Base-by-base conservation (phyloP, 2,113 vertebrate species). In the Eurystomus gularis region DNA sequence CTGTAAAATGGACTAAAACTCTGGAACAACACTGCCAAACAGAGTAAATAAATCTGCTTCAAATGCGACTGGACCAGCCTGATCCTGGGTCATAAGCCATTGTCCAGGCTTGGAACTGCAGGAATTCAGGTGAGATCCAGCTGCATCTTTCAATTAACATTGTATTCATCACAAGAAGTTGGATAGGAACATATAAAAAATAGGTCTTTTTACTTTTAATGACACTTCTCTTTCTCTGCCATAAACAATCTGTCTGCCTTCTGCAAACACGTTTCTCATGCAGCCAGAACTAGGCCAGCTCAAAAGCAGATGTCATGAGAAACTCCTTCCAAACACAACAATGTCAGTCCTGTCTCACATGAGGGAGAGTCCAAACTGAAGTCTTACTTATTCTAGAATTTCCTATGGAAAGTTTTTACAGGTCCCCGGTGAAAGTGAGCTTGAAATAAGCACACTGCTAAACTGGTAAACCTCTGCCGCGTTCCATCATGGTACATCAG, bases 321-420 rank as follows among this genome's bases (percentile, higher is more conserved):
- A 90, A 79, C 14, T 64, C 31, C 24, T 58, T 62, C 70, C 79
- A 78, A 55, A 10, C 60, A 70, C 86, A 91, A 64, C 82, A 90
- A 46, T 11, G 79, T 31, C 79, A 75, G 29, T 23, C 79, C 65
- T 55, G 54, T 69, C 92, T 76, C 60, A 11, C 51, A 15, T 2
- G n/a, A 61, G 31, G 69, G 60, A 49, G 76, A 72, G 51, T 9
- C 88, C 80, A 73, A 79, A 35, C 37, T 42, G 40, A 77, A 78
- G 62, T 23, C 66, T 68, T 33, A 35, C 80, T 71, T 18, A 46
- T 82, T 94, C 81, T 52, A 81, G 40, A 16, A 10, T 69, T 90
- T 89, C 93, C 96, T 87, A 42, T 57, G 66, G 94, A 88, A 90
- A 87, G 69, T 71, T 87, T 92, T 77, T 19, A 3, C 82, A 90